Conservation (phyloP, 2,888 invertebrate genomes). For the Dryocosmus kuriphilus region DNA sequence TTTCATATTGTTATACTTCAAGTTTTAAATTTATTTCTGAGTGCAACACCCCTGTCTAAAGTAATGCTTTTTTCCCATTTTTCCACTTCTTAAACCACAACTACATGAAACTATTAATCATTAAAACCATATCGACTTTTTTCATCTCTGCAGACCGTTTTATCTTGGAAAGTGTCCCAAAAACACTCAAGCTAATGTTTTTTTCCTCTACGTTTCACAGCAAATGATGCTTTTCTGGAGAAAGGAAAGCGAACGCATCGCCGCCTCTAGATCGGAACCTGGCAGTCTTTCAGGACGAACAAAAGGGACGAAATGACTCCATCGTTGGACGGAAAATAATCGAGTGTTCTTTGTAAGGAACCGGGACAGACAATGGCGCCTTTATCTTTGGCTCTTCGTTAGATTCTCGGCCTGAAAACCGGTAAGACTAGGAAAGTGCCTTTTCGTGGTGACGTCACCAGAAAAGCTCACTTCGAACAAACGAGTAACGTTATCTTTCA, state of each 20-base stretch:
- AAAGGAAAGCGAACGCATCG: constrained; percentile 21
- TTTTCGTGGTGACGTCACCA: constrained; percentile 38
- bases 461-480: constrained; percentile 57
- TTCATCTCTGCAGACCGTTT: neutral
- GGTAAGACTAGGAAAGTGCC: constrained; percentile 18
- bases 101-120: neutral
- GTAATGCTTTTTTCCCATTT: neutral
- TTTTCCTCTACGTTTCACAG: neutral
- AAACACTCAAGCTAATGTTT: constrained; percentile 26
- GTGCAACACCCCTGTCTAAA: no score
- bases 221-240: neutral
- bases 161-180: neutral
- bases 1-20: no score
- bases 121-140: neutral
- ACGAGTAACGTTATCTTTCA: constrained; percentile 64
- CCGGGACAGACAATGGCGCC: constrained; percentile 29
- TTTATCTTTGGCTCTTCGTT: constrained; percentile 28
- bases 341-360: constrained; percentile 46
- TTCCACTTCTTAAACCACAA: neutral
- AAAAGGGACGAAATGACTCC: constrained; percentile 37
- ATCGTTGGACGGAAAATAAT: constrained; percentile 40
- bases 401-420: neutral
- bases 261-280: constrained; percentile 12
- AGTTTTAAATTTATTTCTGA: no score
- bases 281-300: constrained; percentile 25